These are phyloP conservation scores for Drosophila tanythrix DNA, from an alignment of 2,888 invertebrate genomes.

Conservation along the genomic window DNA sequence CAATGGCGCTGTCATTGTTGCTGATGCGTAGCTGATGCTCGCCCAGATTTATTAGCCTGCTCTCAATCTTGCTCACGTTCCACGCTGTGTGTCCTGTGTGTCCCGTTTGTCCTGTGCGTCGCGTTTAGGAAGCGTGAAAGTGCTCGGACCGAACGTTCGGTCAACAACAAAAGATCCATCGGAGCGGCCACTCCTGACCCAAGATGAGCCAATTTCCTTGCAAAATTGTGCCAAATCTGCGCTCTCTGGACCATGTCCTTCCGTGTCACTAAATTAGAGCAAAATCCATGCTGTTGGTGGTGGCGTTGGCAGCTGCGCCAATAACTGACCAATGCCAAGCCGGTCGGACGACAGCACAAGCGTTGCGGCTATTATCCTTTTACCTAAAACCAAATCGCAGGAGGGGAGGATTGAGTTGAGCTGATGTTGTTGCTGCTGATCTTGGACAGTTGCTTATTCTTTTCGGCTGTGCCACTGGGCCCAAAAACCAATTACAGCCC, in stretches of 20 bases:
- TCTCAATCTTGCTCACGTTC: constrained; percentile 67
- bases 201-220: constrained; percentile 72
- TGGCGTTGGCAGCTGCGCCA: constrained; percentile 53
- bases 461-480: not conserved
- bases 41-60: constrained; percentile 72
- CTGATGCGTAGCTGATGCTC: constrained; percentile 71
- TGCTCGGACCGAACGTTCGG: constrained; percentile 45
- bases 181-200: constrained; percentile 52
- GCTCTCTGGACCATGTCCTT: constrained; percentile 40
- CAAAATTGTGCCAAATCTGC: constrained; percentile 58
- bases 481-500: constrained; percentile 26
- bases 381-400: constrained; percentile 33
- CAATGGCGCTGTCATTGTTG: constrained; percentile 64
- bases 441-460: constrained; percentile 26
- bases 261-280: constrained; percentile 74
- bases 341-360: constrained; percentile 8
- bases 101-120: not conserved
- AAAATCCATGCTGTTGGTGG: constrained; percentile 16
- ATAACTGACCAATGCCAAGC: constrained; percentile 40
- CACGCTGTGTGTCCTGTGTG: constrained; percentile 46
- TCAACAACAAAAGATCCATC: constrained; percentile 60
- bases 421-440: constrained; percentile 21
- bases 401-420: not conserved
- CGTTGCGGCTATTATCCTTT: constrained; percentile 70
- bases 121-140: constrained; percentile 72